Base-by-base conservation (phyloP, 2,113 vertebrate genomes). In the Hoplias malabaricus region DNA sequence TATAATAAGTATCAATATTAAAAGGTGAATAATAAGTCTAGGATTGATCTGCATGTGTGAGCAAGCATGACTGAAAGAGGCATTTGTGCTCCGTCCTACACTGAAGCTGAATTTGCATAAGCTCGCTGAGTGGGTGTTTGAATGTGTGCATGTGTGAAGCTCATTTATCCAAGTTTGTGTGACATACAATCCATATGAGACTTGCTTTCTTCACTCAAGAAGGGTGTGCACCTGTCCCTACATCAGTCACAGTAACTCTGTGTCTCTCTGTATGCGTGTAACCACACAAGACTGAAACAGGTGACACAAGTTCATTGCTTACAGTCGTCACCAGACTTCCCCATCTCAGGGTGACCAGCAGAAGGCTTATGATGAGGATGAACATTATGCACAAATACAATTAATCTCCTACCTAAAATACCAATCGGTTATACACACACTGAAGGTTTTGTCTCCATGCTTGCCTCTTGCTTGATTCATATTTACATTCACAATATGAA, bases 251-350 rank as follows among this genome's bases (percentile, higher is more conserved):
- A 61, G 75, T 57, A 74, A 67, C 79, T 57, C 83, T 86, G 78
- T 73, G 83, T 80, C 84, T 84, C 74, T 62, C 81, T 79, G 83
- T 84, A 87, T 85, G 83, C 84, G 87, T 86, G 75, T 90, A 90
- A 89, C 85, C 79, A 46, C 88, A 89, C 83, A 79, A 87, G 84
- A 85, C 88, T 90, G 85, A 77, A 25, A 83, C 29, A 84, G 91
- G 90, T 93, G 89, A 88, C 21, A 80, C 82, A 86, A 88, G 89
- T 92, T 91, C 88, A 90, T 71, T 59, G 82, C 84, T 82, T 79
- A 85, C 77, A 82, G 85, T 80, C 72, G 70, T 61, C 81, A 84
- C 78, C 83, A 83, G 57, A 78, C 86, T 89, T 86, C 84, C 82
- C 86, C 71, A 70, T 86, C 80, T 67, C 68, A 78, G 84, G 1